Evolutionary conservation across 2,113 vertebrate species (phyloP), one percentile per base, ranked within the genome.

Genomic region (Trinectes maculatus): DNA sequence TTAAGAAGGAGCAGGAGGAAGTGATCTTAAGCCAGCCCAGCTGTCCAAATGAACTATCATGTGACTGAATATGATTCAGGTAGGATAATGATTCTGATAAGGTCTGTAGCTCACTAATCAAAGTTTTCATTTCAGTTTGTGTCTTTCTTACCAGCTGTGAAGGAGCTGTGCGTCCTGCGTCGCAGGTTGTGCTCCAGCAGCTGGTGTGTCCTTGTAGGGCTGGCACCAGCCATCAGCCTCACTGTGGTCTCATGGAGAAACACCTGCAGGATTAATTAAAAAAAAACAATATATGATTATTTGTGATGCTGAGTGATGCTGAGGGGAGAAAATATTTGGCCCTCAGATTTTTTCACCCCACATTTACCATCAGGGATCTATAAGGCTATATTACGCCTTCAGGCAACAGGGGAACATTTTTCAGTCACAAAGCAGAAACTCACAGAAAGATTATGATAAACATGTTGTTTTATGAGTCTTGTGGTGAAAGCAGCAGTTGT

Each of bases 191-290:
- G 96, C 76, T 99, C 96, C 89, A 99, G 89, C 67, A 99, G 93
- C 90, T 96, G 98, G 90, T 99, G 98, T 7, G 98, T 99, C 28
- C 97, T 94, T 1, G 97, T 99, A 25, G 98, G 98, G 90, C 98
- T 98, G 82, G 98, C 98, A 46, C 98, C 98, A 0, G 98, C 98
- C 97, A 99, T 99, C 80, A 99, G 87, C 54, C 98, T 94, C 78
- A 99, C 96, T 0, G 96, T 98, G 56, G 98, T 98, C 89, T 99
- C 98, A 0, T 99, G 98, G 22, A 99, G 94, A 67, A 99, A 99
- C 83, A 99, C 93, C 98, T 99, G 80, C 15, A 19, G 28, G 5
- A 11, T 0, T 29, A 37, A 61, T 13, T 1, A 24, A 6, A 29
- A 21, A 21, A 43, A 19, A 21, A 33, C n/a, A 33, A 4, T 18